Evolutionary conservation across 2,113 vertebrate genomes (phyloP), one percentile per base, ranked within the genome.

Genomic region (rat (Rattus norvegicus)): DNA sequence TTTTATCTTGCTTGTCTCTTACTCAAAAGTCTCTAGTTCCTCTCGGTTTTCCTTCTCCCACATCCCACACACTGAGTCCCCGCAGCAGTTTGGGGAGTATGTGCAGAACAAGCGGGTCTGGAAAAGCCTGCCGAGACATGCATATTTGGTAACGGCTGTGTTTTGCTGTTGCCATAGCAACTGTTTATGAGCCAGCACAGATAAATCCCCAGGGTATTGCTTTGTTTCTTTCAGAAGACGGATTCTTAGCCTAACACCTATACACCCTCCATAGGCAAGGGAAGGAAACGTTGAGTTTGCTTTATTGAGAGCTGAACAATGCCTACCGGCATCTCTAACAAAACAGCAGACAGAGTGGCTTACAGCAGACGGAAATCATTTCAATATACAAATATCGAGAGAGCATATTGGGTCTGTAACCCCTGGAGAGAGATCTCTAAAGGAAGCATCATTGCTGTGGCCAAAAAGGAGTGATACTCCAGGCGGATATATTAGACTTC

Each of bases 141-240:
- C 6, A 5, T 14, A 8, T 24, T 47, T 61, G 90, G 49, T 54
- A 85, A 39, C 47, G 28, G 83, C 83, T 43, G 87, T 93, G 69
- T 85, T 61, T 75, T 56, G 59, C 36, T 22, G 90, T 95, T 76
- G 72, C 90, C 63, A 70, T 89, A 65, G 91, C 90, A 94, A 95
- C 87, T 61, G 63, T 80, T 93, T 54, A 67, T 80, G 61, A 80
- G 59, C 30, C n/a, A 91, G 26, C 24, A 2, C 47, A 72, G 94
- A 56, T 59, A 36, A 75, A 79, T 86, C 91, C 49, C 83, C 6
- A 24, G 83, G 61, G 65, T 28, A 87, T 39, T 75, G 24, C 81
- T 80, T 36, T 76, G 76, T 76, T 49, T 75, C 24, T 52, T 61
- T n/a, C 63, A 43, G 76, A 92, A 95, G 49, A 91, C 30, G 87